These are phyloP conservation scores for Hydriomena furcata DNA, from an alignment of 2,888 invertebrate species.

Conservation along the genomic window DNA sequence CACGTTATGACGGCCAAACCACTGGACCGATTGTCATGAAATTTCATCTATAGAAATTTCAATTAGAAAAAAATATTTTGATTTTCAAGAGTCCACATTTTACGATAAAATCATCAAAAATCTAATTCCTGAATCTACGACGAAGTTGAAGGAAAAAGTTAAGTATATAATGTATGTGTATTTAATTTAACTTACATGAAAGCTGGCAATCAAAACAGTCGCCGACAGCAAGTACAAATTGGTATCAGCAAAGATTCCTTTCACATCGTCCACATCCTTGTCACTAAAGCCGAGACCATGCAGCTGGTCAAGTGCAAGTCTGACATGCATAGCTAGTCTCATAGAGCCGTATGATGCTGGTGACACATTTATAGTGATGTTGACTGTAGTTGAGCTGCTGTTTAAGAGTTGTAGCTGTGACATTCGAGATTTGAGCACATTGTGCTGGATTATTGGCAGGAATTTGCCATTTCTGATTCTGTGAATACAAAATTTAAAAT, in stretches of 20 bases:
- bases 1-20: too few relatives aligned
- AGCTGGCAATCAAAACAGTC: slow-evolving; percentile 94
- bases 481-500: too few relatives aligned
- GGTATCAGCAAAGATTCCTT: slow-evolving; percentile 97
- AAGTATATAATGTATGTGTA: too few relatives aligned
- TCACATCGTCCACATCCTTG: slow-evolving; percentile 98
- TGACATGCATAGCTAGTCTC: slow-evolving; percentile 90
- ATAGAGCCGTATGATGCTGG: slow-evolving; percentile 92
- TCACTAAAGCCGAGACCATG: slow-evolving; percentile 92
- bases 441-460: slow-evolving; percentile 92
- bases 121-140: too few relatives aligned
- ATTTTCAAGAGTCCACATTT: too few relatives aligned
- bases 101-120: too few relatives aligned
- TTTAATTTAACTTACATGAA: slow-evolving; percentile 89
- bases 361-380: slow-evolving; percentile 87
- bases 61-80: too few relatives aligned
- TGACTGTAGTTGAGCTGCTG: slow-evolving; percentile 83
- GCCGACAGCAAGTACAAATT: slow-evolving; percentile 95
- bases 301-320: slow-evolving; percentile 88
- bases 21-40: too few relatives aligned
- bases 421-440: slow-evolving; percentile 91
- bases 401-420: slow-evolving; percentile 88
- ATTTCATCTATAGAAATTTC: too few relatives aligned
- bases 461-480: slow-evolving; percentile 86
- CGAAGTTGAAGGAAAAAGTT: too few relatives aligned